phyloP scores from a whole-genome alignment of 1,140 invertebrate species.

The Arctopsyche grandis region DNA sequence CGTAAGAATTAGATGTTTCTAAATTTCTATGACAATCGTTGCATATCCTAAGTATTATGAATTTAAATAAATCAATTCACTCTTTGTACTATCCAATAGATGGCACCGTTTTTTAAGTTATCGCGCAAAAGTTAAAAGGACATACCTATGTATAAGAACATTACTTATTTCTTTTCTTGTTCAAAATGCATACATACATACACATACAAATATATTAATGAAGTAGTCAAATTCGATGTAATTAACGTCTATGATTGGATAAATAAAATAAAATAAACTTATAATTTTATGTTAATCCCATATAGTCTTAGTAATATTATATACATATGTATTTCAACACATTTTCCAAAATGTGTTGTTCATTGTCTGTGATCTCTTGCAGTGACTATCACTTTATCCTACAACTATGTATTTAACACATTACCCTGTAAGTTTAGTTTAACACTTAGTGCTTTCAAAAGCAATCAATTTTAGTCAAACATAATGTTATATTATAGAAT shows the following conservation, averaged over 20 bases:
- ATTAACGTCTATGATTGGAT: neutral
- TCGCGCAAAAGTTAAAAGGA: neutral
- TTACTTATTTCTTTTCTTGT: too few species aligned
- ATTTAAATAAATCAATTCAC: slow-evolving; percentile 7
- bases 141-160: too few species aligned
- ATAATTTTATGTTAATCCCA: neutral
- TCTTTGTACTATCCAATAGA: neutral
- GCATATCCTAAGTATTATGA: slow-evolving; percentile 34
- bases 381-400: slow-evolving; percentile 54
- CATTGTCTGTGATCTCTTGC: slow-evolving; percentile 54
- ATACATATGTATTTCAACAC: slow-evolving; percentile 5
- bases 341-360: slow-evolving; percentile 23
- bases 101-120: neutral
- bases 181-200: neutral
- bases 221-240: neutral
- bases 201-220: neutral
- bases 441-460: too few species aligned
- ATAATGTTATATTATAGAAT: too few species aligned
- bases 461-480: too few species aligned
- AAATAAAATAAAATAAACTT: neutral
- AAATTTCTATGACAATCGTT: slow-evolving; percentile 42
- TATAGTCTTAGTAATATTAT: neutral
- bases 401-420: slow-evolving; percentile 4
- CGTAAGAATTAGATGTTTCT: slow-evolving; percentile 22
- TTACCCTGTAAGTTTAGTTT: neutral